A percentile compares a stretch with the other conserved stretches of the same genome.
These are phyloP conservation scores for Acanthiza pusilla DNA, from an alignment of 2,797 vertebrate genomes.

Conservation along the genomic window DNA sequence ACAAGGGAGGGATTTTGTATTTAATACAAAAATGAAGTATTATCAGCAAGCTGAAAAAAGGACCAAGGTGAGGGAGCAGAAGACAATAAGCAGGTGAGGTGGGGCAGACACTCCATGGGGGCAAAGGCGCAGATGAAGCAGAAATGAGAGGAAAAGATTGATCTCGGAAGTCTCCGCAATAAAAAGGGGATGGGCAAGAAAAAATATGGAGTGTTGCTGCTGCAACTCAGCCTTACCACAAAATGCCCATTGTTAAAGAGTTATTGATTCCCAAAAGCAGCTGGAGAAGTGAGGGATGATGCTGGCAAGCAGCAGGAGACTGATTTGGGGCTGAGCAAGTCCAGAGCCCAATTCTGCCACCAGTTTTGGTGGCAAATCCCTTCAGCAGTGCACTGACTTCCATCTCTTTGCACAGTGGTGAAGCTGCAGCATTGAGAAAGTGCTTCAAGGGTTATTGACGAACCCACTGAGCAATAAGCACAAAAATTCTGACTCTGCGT, in stretches of 20 bases:
- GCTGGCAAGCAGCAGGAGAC: rapidly evolving
- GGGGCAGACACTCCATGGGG: rapidly evolving
- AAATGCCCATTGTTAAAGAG: rapidly evolving
- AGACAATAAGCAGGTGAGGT: rapidly evolving
- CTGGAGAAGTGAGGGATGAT: background rate
- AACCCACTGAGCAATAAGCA: background rate
- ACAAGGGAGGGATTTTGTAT: rapidly evolving
- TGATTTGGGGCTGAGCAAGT: background rate
- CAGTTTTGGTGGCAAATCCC: background rate
- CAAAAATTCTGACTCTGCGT: rapidly evolving
- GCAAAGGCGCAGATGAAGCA: rapidly evolving
- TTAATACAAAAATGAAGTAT: background rate
- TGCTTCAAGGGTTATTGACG: too few relatives aligned
- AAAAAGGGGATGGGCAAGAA: background rate
- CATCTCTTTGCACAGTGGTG: rapidly evolving
- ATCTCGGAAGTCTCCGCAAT: background rate
- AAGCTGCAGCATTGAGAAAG: rapidly evolving
- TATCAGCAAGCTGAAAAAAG: background rate
- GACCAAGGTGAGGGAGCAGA: background rate
- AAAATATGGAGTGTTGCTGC: background rate
- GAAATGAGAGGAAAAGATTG: rapidly evolving
- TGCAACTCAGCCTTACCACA: background rate
- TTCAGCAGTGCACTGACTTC: rapidly evolving
- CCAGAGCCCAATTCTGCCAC: rapidly evolving
- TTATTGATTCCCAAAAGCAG: rapidly evolving